phyloP scores from a whole-genome alignment of 2,797 vertebrate species.

The Acanthurus leucopareius region DNA sequence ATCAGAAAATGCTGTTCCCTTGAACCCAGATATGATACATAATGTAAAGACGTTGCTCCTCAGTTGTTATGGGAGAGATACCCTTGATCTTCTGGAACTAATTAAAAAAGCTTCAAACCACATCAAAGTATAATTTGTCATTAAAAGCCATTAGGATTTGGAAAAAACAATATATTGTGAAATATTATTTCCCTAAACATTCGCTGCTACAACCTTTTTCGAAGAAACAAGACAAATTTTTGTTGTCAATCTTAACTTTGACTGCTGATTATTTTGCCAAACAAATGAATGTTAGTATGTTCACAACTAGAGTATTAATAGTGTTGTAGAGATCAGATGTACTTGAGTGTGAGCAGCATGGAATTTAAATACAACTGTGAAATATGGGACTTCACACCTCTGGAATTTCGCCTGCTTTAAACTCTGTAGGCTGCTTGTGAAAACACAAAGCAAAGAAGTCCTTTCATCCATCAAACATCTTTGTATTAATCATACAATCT shows the following conservation, averaged over 20 bases:
- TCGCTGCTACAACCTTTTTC: too few relatives aligned
- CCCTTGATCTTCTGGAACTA: neutral
- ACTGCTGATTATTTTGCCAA: conserved; percentile 1
- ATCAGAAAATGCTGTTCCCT: conserved; percentile 7
- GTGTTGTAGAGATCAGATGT: neutral
- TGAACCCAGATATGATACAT: neutral
- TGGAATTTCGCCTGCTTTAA: neutral
- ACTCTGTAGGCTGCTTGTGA: neutral
- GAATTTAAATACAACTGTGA: conserved; percentile 4
- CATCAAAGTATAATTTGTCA: conserved; percentile 16
- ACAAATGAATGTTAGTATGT: neutral
- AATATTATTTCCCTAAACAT: too few relatives aligned
- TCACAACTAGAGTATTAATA: conserved; percentile 15
- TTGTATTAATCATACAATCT: too few relatives aligned
- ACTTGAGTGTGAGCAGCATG: neutral
- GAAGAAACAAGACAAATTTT: too few relatives aligned
- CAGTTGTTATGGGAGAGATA: neutral
- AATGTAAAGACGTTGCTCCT: neutral
- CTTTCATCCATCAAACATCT: too few relatives aligned
- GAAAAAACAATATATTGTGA: too few relatives aligned
- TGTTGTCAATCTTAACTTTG: neutral
- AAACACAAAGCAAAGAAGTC: neutral
- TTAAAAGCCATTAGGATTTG: neutral
- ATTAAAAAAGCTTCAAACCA: conserved; percentile 29
- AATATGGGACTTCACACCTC: neutral